Percentiles rank a stretch among this genome's conserved stretches.
Evolutionary conservation across 2,113 vertebrate genomes (phyloP).

Genomic region (Rhea pennata): DNA sequence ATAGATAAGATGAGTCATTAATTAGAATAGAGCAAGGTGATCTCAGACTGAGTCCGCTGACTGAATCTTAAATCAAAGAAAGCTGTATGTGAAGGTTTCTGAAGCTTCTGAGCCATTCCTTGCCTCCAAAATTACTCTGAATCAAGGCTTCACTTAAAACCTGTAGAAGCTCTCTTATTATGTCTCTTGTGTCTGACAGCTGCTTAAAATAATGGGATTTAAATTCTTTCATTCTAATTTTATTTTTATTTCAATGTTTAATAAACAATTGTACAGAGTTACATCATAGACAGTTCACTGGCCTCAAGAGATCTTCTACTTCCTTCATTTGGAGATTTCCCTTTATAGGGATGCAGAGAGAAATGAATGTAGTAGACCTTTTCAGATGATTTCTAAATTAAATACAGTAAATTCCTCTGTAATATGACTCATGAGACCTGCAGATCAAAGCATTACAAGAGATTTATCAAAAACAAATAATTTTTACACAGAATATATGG

Average conservation of each 20-base stretch:
- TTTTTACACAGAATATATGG: conserved; percentile 20
- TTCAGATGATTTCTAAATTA: conserved; percentile 57
- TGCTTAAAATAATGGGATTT: background rate
- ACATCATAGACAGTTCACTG: background rate
- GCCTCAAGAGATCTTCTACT: background rate
- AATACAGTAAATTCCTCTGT: conserved; percentile 48
- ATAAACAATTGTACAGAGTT: background rate
- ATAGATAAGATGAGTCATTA: background rate
- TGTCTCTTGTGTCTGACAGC: background rate
- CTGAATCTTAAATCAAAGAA: background rate
- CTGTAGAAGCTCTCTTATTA: background rate
- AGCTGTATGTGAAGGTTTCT: background rate
- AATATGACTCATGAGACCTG: conserved; percentile 43
- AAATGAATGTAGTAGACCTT: conserved; percentile 10
- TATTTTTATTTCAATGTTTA: background rate
- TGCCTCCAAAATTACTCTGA: background rate
- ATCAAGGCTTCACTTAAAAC: background rate
- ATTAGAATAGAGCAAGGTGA: background rate
- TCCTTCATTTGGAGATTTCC: background rate
- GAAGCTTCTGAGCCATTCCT: background rate
- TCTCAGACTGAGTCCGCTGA: background rate
- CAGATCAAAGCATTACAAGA: conserved; percentile 62
- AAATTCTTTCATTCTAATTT: background rate
- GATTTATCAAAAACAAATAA: conserved; percentile 55
- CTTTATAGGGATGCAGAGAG: background rate